phyloP scores from a whole-genome alignment of 2,888 invertebrate species.

The Andrena bicolor region DNA sequence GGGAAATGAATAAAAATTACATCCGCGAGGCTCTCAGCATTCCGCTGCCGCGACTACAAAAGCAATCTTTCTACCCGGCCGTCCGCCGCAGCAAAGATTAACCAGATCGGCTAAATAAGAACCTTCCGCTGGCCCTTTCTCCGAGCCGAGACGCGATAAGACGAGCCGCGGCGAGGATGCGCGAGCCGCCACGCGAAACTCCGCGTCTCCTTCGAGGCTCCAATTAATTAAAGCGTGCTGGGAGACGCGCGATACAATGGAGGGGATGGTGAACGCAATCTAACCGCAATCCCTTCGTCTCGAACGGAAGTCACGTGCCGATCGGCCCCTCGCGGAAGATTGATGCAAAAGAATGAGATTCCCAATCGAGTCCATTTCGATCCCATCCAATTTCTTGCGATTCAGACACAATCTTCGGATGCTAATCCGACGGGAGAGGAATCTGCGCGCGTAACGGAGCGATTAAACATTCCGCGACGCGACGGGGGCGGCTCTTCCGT shows the following conservation, averaged over 20 bases:
- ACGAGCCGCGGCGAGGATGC: background rate
- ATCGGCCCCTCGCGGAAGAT: too few relatives aligned
- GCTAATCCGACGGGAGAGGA: background rate
- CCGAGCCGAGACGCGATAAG: slow-evolving; percentile 1
- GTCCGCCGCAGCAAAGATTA: slow-evolving; percentile 26
- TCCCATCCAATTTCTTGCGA: too few relatives aligned
- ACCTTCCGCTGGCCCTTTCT: background rate
- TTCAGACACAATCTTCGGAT: too few relatives aligned
- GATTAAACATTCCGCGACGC: background rate
- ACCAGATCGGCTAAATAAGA: slow-evolving; percentile 45
- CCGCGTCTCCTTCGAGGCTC: slow-evolving; percentile 1
- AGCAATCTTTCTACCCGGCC: slow-evolving; percentile 35
- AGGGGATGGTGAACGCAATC: background rate
- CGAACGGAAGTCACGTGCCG: too few relatives aligned
- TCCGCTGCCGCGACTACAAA: slow-evolving; percentile 21
- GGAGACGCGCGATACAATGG: background rate
- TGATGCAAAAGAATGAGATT: too few relatives aligned
- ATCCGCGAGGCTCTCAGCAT: slow-evolving; percentile 45
- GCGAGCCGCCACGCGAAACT: background rate
- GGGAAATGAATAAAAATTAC: slow-evolving; percentile 68
- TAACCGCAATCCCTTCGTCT: background rate
- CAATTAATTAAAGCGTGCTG: slow-evolving; percentile 15
- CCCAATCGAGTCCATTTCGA: too few relatives aligned
- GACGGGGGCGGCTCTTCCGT: background rate
- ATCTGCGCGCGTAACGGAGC: background rate